Conservation (phyloP, 2,113 vertebrate genomes). For the Rostratula benghalensis region DNA sequence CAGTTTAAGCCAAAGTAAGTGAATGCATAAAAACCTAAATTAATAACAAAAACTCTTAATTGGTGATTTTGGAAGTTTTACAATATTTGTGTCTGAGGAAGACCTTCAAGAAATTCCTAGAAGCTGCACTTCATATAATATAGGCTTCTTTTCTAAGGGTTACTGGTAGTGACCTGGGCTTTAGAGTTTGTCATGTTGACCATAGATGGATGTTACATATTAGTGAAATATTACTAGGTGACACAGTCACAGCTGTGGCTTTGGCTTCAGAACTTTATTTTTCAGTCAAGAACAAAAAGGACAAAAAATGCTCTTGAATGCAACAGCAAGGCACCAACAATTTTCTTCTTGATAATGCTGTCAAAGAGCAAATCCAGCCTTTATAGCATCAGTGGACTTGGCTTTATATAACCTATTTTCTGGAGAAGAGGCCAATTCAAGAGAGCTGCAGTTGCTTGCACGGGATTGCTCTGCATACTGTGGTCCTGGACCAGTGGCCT, state of each 20-base stretch:
- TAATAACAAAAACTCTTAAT: background rate
- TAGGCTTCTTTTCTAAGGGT: background rate
- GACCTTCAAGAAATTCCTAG: background rate
- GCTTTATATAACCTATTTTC: background rate
- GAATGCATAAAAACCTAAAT: background rate
- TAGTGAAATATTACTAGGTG: background rate
- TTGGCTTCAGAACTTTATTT: background rate
- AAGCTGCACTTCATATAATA: background rate
- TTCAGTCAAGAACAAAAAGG: background rate
- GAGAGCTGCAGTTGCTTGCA: background rate
- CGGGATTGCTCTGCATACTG: background rate
- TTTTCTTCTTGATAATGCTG: background rate
- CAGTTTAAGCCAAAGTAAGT: background rate
- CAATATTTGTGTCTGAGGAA: background rate
- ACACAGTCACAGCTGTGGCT: background rate
- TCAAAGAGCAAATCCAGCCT: background rate
- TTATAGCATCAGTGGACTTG: background rate
- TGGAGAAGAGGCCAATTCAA: background rate
- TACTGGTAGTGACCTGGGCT: background rate
- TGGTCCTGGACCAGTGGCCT: background rate
- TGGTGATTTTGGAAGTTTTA: background rate
- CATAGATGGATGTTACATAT: background rate
- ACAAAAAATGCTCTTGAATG: background rate
- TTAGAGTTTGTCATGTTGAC: background rate
- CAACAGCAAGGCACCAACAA: background rate